phyloP scores from a whole-genome alignment of 2,113 vertebrate genomes.

The Chelonoidis abingdonii region DNA sequence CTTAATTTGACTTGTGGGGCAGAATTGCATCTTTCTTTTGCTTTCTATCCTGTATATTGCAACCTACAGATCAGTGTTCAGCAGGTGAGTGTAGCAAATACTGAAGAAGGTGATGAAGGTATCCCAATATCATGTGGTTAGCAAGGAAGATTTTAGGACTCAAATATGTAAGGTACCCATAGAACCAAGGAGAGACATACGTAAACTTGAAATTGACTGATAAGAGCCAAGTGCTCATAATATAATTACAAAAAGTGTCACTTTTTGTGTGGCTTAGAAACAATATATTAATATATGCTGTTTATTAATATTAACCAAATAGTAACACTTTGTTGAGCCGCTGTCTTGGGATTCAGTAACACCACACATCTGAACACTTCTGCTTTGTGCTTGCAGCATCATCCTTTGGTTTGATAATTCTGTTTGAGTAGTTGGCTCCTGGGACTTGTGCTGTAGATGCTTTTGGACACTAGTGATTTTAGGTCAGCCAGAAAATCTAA shows the following conservation, averaged over 20 bases:
- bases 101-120: background rate
- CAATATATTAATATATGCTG: background rate
- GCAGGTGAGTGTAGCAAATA: background rate
- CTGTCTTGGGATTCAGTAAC: background rate
- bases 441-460: background rate
- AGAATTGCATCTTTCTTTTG: background rate
- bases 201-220: background rate
- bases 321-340: background rate
- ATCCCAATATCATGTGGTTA: background rate
- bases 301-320: background rate
- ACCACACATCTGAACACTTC: background rate
- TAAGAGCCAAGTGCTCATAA: background rate
- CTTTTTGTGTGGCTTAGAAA: background rate
- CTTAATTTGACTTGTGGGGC: background rate
- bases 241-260: background rate
- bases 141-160: background rate
- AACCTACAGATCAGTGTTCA: background rate
- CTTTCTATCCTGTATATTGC: background rate
- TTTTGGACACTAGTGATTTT: background rate
- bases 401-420: background rate
- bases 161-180: background rate
- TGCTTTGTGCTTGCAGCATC: background rate
- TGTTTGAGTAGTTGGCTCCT: background rate
- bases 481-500: background rate
- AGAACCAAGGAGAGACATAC: background rate